Percentiles rank a stretch among this genome's conserved stretches.
phyloP scores from a whole-genome alignment of 2,797 vertebrate genomes.

The Distichodus sexfasciatus region DNA sequence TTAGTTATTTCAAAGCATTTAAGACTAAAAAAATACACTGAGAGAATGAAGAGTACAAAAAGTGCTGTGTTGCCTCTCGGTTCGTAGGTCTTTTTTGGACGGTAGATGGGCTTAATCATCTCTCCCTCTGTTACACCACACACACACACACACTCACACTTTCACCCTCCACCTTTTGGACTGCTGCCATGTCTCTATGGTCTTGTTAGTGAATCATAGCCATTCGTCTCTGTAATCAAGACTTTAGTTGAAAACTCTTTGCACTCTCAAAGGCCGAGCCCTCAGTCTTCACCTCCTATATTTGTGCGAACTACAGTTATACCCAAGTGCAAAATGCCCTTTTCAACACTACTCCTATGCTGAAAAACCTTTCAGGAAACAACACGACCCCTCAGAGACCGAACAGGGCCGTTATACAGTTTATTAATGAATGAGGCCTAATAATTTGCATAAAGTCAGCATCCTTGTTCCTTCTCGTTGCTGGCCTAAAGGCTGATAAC shows the following conservation, averaged over 20 bases:
- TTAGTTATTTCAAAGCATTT: too few species aligned
- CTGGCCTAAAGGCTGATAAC: too few species aligned
- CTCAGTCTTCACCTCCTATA: not conserved
- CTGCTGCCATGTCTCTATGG: conserved; percentile 44
- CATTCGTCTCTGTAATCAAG: conserved; percentile 49
- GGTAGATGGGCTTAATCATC: not conserved
- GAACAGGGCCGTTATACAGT: too few species aligned
- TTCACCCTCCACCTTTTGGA: conserved; percentile 14
- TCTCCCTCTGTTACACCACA: not conserved
- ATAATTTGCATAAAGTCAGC: not conserved
- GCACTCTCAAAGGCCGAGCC: conserved; percentile 18
- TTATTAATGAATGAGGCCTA: too few species aligned
- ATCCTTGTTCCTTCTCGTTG: not conserved
- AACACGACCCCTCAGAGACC: not conserved
- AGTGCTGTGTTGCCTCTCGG: too few species aligned
- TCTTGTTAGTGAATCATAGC: conserved; percentile 52
- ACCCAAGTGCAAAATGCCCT: not conserved
- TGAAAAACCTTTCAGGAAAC: not conserved
- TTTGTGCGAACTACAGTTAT: not conserved
- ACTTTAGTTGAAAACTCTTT: conserved; percentile 29
- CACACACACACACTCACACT: not conserved
- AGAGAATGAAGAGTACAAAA: too few species aligned
- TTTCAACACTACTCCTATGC: not conserved
- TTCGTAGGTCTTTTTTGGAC: conserved; percentile 14
- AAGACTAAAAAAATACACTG: too few species aligned